A percentile compares a stretch with the other conserved stretches of the same genome.
phyloP scores from a whole-genome alignment of 30 jellyfish, hydroid and myxozoan species.

The Aurelia aurita region DNA sequence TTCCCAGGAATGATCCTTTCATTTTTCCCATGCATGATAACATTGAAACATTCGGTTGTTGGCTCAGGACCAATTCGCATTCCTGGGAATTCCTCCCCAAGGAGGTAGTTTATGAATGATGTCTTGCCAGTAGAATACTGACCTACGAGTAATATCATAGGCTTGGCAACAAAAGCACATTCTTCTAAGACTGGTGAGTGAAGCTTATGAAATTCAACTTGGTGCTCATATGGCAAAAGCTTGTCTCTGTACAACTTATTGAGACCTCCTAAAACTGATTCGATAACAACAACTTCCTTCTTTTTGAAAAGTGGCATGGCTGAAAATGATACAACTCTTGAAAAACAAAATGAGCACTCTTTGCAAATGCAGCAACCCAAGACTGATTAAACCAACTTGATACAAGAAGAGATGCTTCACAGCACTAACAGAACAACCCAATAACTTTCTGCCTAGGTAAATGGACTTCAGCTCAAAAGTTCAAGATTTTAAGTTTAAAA shows the following conservation, averaged over 20 bases:
- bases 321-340: not conserved
- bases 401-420: too few relatives aligned
- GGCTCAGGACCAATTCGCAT: conserved; percentile 99
- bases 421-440: not conserved
- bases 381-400: too few relatives aligned
- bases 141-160: conserved; percentile 98
- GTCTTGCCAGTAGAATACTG: conserved; percentile 99
- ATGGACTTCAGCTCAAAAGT: too few relatives aligned
- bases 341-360: not conserved
- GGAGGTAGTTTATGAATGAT: conserved; percentile 89
- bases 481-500: too few relatives aligned
- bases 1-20: conserved; percentile 96
- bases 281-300: conserved; percentile 84
- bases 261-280: conserved; percentile 90
- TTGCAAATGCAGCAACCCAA: not conserved
- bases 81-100: conserved; percentile 98
- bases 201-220: conserved; percentile 82
- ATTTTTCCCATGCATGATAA: conserved; percentile 88
- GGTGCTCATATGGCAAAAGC: conserved; percentile 88
- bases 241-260: conserved; percentile 77
- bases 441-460: not conserved
- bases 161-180: conserved; percentile 84
- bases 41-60: conserved; percentile 94
- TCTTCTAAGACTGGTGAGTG: conserved; percentile 94
- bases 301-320: conserved; percentile 52